Evolutionary conservation across 1,140 invertebrate species (phyloP).

Genomic region (Augochlora pura): DNA sequence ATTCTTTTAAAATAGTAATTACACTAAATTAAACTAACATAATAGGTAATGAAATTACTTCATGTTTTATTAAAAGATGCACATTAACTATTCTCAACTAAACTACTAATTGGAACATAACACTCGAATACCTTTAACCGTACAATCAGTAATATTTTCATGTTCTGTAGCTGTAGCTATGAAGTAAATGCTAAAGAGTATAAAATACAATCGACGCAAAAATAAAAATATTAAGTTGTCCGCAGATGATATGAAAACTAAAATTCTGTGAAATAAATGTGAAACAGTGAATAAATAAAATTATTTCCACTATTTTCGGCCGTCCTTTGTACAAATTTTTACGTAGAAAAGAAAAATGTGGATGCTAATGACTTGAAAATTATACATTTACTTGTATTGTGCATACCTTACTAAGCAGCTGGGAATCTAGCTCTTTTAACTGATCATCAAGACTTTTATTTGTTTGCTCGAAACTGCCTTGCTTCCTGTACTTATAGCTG

Average conservation of each 20-base stretch:
- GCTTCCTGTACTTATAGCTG: constrained; percentile 82
- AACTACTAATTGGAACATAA: constrained; percentile 45
- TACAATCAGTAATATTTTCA: constrained; percentile 71
- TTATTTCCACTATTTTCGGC: not conserved
- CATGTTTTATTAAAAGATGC: not conserved
- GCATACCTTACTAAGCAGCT: constrained; percentile 87
- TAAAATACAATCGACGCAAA: constrained; percentile 44
- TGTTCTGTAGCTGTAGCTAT: constrained; percentile 67
- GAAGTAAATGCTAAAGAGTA: constrained; percentile 59
- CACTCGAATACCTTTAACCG: constrained; percentile 74
- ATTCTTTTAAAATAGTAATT: not conserved
- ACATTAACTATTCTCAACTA: constrained; percentile 34
- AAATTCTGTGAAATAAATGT: not conserved
- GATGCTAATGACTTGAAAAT: not conserved
- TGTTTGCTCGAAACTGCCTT: constrained; percentile 86
- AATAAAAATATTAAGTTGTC: constrained; percentile 31
- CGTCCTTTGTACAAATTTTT: not conserved
- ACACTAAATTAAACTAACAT: not conserved
- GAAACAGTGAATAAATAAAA: constrained; percentile 3
- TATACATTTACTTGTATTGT: constrained; percentile 60
- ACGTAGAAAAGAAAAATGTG: not conserved
- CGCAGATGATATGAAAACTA: constrained; percentile 12
- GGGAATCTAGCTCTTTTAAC: constrained; percentile 89
- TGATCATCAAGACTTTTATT: constrained; percentile 90
- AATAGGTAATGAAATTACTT: not conserved